phyloP scores from a whole-genome alignment of 92 coral and sea anemone genomes.

The Meandrina meandrites region DNA sequence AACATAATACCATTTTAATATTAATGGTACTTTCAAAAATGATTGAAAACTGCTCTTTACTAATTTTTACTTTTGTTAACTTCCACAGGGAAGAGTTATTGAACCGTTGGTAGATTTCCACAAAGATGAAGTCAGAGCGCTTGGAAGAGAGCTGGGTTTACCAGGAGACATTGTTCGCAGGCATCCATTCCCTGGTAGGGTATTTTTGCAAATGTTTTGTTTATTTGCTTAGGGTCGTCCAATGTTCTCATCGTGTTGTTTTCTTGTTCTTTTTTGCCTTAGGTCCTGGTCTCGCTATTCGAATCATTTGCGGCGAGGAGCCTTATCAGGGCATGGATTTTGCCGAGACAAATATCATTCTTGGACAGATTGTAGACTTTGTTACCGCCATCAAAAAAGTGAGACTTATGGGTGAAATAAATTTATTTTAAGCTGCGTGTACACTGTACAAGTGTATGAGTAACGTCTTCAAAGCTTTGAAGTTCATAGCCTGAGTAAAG shows the following conservation, averaged over 20 bases:
- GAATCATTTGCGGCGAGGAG: slow-evolving; percentile 91
- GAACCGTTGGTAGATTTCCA: slow-evolving; percentile 97
- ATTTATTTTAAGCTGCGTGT: neutral
- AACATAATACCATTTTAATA: too few species aligned
- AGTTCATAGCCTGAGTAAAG: too few species aligned
- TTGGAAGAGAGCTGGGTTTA: slow-evolving; percentile 88
- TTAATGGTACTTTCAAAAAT: too few species aligned
- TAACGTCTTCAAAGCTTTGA: too few species aligned
- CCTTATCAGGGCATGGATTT: slow-evolving; percentile 87
- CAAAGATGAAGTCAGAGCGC: slow-evolving; percentile 97
- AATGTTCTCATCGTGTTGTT: too few species aligned
- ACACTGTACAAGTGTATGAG: too few species aligned
- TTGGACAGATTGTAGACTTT: slow-evolving; percentile 92
- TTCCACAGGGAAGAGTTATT: slow-evolving; percentile 87
- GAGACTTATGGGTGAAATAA: neutral
- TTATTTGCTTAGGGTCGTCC: too few species aligned
- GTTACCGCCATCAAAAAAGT: slow-evolving; percentile 81
- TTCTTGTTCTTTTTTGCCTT: neutral
- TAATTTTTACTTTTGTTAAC: neutral
- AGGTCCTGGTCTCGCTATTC: slow-evolving; percentile 99
- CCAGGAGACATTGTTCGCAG: slow-evolving; percentile 85
- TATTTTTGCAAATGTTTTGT: too few species aligned
- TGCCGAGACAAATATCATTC: slow-evolving; percentile 90
- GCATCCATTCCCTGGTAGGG: slow-evolving; percentile 95
- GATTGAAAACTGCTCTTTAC: neutral